Conservation (phyloP, 2,113 vertebrate genomes). For the Ciconia boyciana region DNA sequence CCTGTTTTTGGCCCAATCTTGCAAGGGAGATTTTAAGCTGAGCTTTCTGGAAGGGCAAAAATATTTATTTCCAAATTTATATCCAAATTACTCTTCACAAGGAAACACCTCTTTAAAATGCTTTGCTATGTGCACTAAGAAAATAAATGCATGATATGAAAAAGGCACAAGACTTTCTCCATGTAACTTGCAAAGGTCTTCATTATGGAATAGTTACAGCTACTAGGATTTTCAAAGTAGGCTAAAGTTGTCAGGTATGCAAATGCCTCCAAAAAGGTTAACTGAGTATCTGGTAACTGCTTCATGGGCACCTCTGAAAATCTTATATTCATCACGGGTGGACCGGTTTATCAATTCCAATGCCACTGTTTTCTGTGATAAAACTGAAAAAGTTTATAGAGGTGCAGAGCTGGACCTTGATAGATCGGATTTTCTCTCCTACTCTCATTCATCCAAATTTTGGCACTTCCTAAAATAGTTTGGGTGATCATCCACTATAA, state of each 20-base stretch:
- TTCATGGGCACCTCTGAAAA: neutral
- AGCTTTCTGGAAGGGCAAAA: neutral
- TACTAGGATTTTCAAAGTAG: neutral
- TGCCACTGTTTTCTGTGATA: neutral
- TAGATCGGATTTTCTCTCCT: neutral
- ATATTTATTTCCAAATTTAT: neutral
- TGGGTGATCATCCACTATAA: neutral
- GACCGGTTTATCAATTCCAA: neutral
- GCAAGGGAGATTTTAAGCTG: neutral
- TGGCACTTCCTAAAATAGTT: neutral
- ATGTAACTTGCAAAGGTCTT: neutral
- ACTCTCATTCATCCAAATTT: neutral
- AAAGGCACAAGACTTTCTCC: neutral
- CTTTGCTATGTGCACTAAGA: neutral
- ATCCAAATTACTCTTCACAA: neutral
- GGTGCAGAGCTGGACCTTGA: neutral
- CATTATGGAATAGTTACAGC: neutral
- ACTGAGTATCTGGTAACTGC: neutral
- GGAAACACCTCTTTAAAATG: neutral
- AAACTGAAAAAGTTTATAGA: neutral
- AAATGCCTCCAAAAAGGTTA: neutral
- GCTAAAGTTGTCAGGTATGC: neutral
- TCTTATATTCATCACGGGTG: neutral
- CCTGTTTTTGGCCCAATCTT: neutral
- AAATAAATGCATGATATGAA: neutral